Evolutionary conservation across 2,888 invertebrate genomes (phyloP), one percentile per base, ranked within the genome.

Genomic region (Thelaira solivaga): DNA sequence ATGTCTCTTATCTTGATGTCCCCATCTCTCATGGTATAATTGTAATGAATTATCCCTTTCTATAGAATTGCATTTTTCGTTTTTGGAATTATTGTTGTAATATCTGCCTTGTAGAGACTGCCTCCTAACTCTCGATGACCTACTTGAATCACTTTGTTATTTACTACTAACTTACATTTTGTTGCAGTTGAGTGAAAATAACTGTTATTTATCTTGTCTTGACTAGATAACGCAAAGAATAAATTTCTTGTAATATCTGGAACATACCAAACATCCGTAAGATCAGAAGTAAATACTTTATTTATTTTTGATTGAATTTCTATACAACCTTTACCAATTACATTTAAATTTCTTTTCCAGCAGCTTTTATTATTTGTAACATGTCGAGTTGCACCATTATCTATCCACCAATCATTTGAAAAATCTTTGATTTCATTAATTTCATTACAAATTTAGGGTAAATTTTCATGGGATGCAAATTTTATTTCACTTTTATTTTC

Each of bases 361-460:
- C 49, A 29, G 29, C 29, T 10, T 22, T 29, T 8, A 49, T 64
- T 51, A 36, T 36, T 39, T 11, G 49, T 49, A 36, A 65, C 51
- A 41, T 65, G 41, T 18, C 64, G 64, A 16, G 64, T 39, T 24
- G 51, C 64, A 11, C 62, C 62, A 49, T 49, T 45, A 31, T 61
- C 45, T 26, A 45, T 61, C 31, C 61, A 43, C 45, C 61, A 61
- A 47, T 61, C 13, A 18, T 31, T 34, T 18, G 49, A 62, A 41
- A 36, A 26, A 26, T 43, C 29, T 16, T 26, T 59, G 2, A 29
- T 10, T 43, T 24, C 39, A 31, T 43, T 43, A 11, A 47, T 45
- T 24, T 22, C 22, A 24, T 45, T 13, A 10, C n/a, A 36, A 36
- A 22, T 45, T 22, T 22, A 45, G 4, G 45, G 45, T 20, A 45